Evolutionary conservation across 2,888 invertebrate species (phyloP), one percentile per base, ranked within the genome.

Genomic region (Cosmorhoe ocellata): DNA sequence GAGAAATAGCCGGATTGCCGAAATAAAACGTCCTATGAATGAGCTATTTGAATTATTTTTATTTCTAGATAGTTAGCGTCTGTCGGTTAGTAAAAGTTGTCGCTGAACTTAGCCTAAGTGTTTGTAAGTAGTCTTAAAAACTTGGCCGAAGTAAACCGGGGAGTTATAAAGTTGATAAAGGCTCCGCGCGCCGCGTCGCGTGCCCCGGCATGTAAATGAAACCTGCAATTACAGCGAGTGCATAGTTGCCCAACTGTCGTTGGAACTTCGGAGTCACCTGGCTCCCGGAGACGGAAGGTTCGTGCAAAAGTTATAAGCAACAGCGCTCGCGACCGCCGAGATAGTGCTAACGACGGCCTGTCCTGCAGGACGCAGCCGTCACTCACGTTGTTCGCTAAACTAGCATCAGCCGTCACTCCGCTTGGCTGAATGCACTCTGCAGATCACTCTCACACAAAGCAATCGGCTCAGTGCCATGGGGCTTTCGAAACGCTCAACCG

Each of bases 1-100:
- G 45, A 14, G n/a, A 44, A 42, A 45, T 47, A 28, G 37, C 26
- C 24, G 42, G 41, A 11, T 42, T 39, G 37, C n/a, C n/a, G 8
- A 2, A n/a, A 0, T n/a, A 2, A 28, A 28, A n/a, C n/a, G n/a
- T 5, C 1, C 24, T 24, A n/a, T 18, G 4, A 18, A 18, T 4
- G 7, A 24, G 7, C 24, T 6, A 24, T 24, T 24, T 24, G 7
- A 6, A 18, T 18, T 18, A 18, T 18, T 18, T 18, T 18, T 3
- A 11, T 2, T 30, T 30, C 5, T 10, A 5, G 1, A 30, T n/a
- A 18, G 18, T 3, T 18, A 3, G 18, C 18, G 4, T n/a, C n/a
- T 18, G 18, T 18, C 18, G 18, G 18, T n/a, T n/a, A n/a, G n/a
- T 18, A 18, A 18, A 18, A 18, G 18, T 18, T 3, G 18, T 18